phyloP scores from a whole-genome alignment of 2,113 vertebrate genomes.

The Megaceryle torquata region DNA sequence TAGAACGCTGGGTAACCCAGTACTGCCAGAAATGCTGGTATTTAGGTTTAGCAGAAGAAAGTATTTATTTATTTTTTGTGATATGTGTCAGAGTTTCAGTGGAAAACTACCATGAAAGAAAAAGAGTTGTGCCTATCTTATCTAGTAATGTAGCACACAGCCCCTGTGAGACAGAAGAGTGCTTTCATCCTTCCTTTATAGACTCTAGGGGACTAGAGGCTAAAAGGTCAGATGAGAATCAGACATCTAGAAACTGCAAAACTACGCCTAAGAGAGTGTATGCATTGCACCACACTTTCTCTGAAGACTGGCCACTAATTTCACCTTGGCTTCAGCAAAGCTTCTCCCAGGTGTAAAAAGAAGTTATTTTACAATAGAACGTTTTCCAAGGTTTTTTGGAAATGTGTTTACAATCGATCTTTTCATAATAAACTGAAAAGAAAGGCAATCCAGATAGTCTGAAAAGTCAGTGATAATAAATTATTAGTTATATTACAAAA shows the following conservation, averaged over 20 bases:
- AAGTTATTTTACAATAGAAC: background rate
- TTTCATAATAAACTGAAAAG: background rate
- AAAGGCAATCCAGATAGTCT: background rate
- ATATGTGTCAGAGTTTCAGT: background rate
- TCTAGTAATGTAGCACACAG: background rate
- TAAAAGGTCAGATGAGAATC: background rate
- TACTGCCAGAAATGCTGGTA: background rate
- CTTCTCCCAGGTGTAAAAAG: background rate
- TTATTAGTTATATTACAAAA: background rate
- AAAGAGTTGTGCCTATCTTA: background rate
- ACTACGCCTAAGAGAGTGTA: background rate
- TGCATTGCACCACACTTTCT: background rate
- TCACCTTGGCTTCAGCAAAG: background rate
- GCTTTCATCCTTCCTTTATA: background rate
- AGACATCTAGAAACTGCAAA: background rate
- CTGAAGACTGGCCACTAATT: background rate
- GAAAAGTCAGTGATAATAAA: background rate
- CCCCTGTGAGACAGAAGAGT: background rate
- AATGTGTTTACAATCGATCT: background rate
- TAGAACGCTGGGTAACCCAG: accelerated
- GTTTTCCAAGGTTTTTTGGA: background rate
- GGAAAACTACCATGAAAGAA: background rate
- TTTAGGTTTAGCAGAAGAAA: background rate
- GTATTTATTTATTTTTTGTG: background rate
- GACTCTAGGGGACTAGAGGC: background rate